Evolutionary conservation across 1,140 invertebrate species (phyloP), one percentile per base, ranked within the genome.

Genomic region (Saccostrea echinata): DNA sequence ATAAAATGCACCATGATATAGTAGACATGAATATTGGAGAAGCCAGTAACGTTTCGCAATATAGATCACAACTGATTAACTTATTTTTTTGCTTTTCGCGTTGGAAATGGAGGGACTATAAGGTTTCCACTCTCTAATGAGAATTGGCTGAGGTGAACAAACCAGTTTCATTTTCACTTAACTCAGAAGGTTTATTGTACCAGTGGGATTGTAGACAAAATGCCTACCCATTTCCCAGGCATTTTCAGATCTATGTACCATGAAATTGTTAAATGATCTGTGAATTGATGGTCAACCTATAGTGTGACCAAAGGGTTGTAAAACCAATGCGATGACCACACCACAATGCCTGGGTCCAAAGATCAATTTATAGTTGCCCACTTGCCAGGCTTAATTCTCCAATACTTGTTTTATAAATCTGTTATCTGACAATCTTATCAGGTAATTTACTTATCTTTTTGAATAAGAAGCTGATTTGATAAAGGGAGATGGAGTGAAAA

Each of bases 401-500:
- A 43, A 8, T 1, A 43, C 43, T 43, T 43, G 55, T 21, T n/a
- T n/a, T 21, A 18, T n/a, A 61, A 61, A 21, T n/a, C 16, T 21
- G 55, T 61, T 61, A 61, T n/a, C 18, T 61, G 18, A 18, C 55
- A 21, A n/a, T 61, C 18, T 61, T 61, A 61, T 61, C 55, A 30
- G 24, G 68, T 33, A 12, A 33, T 33, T 76, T 76, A 13, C 27
- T 76, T 76, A 76, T 76, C 68, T 33, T 27, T 27, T 76, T 76
- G 64, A 13, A 76, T 30, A 30, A 76, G 68, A 16, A 76, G 68
- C 68, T 76, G 68, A 76, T 30, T 30, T 76, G 24, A 76, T 76
- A 76, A 43, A 33, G 68, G 11, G 68, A 16, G 68, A 76, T 76
- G 24, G 16, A 30, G 30, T 30, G 8, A 76, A 18, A 33, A 76